A percentile compares a stretch with the other conserved stretches of the same genome.
phyloP scores from a whole-genome alignment of 1,140 invertebrate genomes.

The silkworm (Bombyx mori) region DNA sequence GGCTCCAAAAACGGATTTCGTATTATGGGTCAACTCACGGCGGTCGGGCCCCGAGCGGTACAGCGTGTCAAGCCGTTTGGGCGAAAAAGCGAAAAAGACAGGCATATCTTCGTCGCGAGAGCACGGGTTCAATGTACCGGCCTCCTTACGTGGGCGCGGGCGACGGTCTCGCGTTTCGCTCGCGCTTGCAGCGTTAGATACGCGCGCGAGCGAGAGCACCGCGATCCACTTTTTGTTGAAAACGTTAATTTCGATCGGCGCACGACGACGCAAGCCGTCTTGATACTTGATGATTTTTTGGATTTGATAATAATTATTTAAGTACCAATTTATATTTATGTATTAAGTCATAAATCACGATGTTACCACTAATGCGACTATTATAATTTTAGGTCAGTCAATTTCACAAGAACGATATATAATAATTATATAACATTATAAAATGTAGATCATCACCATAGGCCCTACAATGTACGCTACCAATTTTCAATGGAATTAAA shows the following conservation, averaged over 20 bases:
- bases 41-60: slow-evolving; percentile 5
- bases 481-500: too few species aligned
- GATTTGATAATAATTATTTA: slow-evolving; percentile 8
- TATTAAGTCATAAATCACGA: too few species aligned
- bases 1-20: slow-evolving; percentile 4
- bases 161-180: slow-evolving; percentile 7
- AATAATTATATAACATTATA: too few species aligned
- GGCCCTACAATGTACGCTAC: too few species aligned
- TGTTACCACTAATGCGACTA: too few species aligned
- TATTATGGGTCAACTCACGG: slow-evolving; percentile 9
- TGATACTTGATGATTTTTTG: slow-evolving; percentile 33
- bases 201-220: slow-evolving; percentile 27
- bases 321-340: too few species aligned
- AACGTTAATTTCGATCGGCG: slow-evolving; percentile 61
- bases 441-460: too few species aligned
- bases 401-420: too few species aligned
- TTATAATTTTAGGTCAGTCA: too few species aligned
- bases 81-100: slow-evolving; percentile 8
- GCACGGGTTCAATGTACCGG: slow-evolving; percentile 17
- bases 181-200: neutral
- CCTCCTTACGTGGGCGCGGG: slow-evolving; percentile 19
- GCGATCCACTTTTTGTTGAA: slow-evolving; percentile 51
- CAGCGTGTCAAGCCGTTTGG: too few species aligned
- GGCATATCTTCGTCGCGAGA: slow-evolving; percentile 1
- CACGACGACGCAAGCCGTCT: slow-evolving; percentile 35